Conservation (phyloP, 92 coral and sea anemone genomes). For the Isaurus tuberculatus region DNA sequence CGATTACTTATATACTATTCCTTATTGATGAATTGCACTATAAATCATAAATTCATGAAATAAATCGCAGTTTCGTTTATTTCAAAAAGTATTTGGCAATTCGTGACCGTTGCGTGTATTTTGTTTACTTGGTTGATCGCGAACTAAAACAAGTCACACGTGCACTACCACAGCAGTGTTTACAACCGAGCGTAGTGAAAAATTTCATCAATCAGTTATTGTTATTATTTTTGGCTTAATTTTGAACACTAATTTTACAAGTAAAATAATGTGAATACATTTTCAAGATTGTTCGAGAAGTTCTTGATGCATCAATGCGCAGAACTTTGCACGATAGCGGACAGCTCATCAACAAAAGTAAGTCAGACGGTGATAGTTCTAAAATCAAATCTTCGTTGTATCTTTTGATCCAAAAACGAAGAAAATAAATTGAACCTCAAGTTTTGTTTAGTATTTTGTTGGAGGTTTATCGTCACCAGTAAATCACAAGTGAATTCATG, state of each 20-base stretch:
- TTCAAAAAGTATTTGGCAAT: constrained; percentile 26
- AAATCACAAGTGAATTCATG: constrained; percentile 15
- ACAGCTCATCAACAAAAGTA: constrained; percentile 12
- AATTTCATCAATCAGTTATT: constrained; percentile 28
- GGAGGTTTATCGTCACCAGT: constrained; percentile 14
- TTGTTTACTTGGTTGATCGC: no score
- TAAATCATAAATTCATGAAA: neutral
- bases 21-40: constrained; percentile 19
- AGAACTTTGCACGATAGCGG: constrained; percentile 13
- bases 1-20: neutral
- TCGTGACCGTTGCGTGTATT: no score
- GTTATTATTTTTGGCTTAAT: constrained; percentile 20
- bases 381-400: constrained; percentile 38
- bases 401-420: constrained; percentile 13
- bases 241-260: neutral
- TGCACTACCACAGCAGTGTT: constrained; percentile 4
- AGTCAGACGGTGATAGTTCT: constrained; percentile 30
- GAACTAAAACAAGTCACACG: constrained; percentile 29
- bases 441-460: constrained; percentile 20
- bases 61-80: constrained; percentile 10
- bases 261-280: constrained; percentile 10
- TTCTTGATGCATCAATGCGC: constrained; percentile 27
- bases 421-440: neutral
- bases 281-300: constrained; percentile 32
- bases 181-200: constrained; percentile 12